Conservation (phyloP, 2,888 invertebrate species). For the Microctonus hyperodae region DNA sequence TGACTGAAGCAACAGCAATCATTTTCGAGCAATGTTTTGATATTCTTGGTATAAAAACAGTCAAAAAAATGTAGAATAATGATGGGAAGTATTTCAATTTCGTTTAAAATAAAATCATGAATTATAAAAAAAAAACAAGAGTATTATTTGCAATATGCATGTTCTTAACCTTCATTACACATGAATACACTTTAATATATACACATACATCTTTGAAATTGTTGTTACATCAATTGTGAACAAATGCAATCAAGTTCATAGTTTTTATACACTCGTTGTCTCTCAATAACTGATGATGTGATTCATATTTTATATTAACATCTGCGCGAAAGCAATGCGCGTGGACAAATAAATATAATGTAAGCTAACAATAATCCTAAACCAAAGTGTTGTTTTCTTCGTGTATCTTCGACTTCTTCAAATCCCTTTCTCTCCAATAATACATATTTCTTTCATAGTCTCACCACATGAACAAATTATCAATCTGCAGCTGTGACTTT, state of each 20-base stretch:
- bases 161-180: no score
- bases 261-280: not conserved
- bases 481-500: no score
- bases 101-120: not conserved
- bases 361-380: no score
- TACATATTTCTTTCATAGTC: no score
- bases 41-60: slow-evolving; percentile 90
- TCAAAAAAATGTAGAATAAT: slow-evolving; percentile 82
- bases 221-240: not conserved
- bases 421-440: no score
- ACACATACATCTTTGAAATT: not conserved
- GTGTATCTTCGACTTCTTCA: no score
- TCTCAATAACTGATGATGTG: not conserved
- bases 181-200: not conserved
- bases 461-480: no score
- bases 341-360: not conserved
- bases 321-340: not conserved
- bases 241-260: not conserved
- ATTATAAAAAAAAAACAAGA: not conserved
- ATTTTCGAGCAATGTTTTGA: slow-evolving; percentile 87
- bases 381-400: no score
- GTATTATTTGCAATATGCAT: slow-evolving; percentile 7
- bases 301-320: not conserved
- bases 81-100: not conserved
- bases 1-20: slow-evolving; percentile 91